Percentiles rank a stretch among this genome's conserved stretches.
Conservation (phyloP, 1,140 invertebrate genomes). For the Drosophila sulfurigaster region DNA sequence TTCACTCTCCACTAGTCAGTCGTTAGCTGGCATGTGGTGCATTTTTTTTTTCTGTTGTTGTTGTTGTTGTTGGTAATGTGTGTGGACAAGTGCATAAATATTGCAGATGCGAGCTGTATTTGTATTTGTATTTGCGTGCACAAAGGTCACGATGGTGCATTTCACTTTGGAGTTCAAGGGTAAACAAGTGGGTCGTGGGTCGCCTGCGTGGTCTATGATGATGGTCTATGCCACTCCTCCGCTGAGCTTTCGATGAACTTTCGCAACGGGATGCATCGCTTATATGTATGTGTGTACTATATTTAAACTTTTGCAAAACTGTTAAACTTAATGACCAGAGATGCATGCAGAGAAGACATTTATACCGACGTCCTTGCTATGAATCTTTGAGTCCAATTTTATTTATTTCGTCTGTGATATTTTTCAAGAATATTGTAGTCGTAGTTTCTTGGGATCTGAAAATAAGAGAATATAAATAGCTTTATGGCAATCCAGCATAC, state of each 20-base stretch:
- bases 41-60: neutral
- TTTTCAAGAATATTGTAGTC: too few species aligned
- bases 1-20: neutral
- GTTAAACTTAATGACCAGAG: neutral
- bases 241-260: constrained; percentile 7
- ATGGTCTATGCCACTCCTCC: neutral
- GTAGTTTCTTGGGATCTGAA: too few species aligned
- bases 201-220: neutral
- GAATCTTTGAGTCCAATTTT: too few species aligned
- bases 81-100: constrained; percentile 49
- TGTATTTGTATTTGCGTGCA: constrained; percentile 21
- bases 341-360: too few species aligned
- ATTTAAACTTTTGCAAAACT: neutral
- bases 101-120: constrained; percentile 19
- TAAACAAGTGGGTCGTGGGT: constrained; percentile 13
- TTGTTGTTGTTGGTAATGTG: constrained; percentile 6
- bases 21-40: neutral
- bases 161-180: constrained; percentile 55
- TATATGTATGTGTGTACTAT: neutral
- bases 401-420: too few species aligned
- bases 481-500: too few species aligned
- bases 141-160: constrained; percentile 29
- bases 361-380: too few species aligned
- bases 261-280: neutral
- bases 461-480: too few species aligned